Evolutionary conservation across 2,888 invertebrate genomes (phyloP).

Genomic region (Monoplex corrugatus): DNA sequence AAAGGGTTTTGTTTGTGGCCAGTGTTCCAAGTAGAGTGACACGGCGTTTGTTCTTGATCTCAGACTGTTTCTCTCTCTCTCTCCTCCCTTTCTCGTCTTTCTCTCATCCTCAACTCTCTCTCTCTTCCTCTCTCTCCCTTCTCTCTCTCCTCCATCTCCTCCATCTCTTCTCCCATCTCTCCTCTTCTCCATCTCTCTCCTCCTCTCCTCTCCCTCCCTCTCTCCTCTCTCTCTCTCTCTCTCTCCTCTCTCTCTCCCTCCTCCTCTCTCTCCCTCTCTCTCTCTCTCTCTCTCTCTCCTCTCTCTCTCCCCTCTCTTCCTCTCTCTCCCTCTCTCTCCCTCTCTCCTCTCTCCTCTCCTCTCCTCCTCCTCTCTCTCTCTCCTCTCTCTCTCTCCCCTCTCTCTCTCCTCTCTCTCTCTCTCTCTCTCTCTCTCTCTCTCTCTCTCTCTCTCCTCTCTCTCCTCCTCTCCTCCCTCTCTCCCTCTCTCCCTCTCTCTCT

Average conservation of each 20-base stretch:
- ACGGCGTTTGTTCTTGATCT: too few relatives aligned
- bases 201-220: not conserved
- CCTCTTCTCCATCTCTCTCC: not conserved
- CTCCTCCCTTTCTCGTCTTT: not conserved
- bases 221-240: not conserved
- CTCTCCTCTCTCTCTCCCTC: not conserved
- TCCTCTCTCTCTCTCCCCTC: not conserved
- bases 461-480: not conserved
- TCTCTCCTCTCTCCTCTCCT: not conserved
- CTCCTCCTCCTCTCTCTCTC: too few relatives aligned
- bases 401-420: too few relatives aligned
- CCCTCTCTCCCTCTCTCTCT: not conserved
- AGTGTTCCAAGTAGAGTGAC: too few relatives aligned
- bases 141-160: conserved; percentile 8
- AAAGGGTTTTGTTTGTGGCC: too few relatives aligned
- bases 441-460: not conserved
- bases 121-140: conserved; percentile 23
- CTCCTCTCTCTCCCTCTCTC: not conserved
- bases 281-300: not conserved
- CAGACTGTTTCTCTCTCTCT: not conserved
- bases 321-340: not conserved
- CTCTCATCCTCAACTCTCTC: not conserved
- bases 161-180: conserved; percentile 1
- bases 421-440: conserved; percentile 5
- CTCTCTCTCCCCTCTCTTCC: not conserved